Conservation (phyloP, 2,797 vertebrate species). For the Ctenosaura bakeri region DNA sequence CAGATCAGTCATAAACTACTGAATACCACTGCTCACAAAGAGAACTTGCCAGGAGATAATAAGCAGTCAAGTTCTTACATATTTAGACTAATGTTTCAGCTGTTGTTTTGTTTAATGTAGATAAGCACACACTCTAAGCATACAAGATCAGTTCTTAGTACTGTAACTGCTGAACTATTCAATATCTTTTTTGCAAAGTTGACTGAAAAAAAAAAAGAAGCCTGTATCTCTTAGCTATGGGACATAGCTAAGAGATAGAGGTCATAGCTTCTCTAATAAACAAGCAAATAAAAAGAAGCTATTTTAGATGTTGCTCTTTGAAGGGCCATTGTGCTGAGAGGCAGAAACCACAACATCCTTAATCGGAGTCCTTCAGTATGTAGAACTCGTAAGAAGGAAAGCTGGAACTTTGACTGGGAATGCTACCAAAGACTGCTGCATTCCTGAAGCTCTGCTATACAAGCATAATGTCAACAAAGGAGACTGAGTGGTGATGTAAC, state of each 20-base stretch:
- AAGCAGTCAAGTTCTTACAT: not conserved
- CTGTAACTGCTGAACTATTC: not conserved
- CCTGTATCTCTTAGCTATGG: not conserved
- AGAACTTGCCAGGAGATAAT: not conserved
- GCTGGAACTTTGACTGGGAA: constrained; percentile 69
- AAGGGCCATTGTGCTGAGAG: constrained; percentile 2
- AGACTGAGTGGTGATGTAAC: constrained; percentile 84
- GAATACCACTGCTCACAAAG: not conserved
- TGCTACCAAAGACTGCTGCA: constrained; percentile 58
- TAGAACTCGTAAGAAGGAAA: constrained; percentile 44
- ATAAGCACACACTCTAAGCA: not conserved
- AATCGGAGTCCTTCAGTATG: constrained; percentile 40
- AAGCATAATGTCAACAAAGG: constrained; percentile 83
- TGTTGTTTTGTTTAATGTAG: not conserved
- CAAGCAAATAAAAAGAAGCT: not conserved
- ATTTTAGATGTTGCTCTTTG: not conserved
- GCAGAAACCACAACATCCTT: constrained; percentile 42
- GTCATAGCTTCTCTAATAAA: not conserved
- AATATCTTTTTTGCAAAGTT: not conserved
- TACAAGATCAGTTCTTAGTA: not conserved
- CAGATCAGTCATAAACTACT: not conserved
- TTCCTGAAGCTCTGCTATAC: constrained; percentile 77
- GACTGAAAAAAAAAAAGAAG: too few relatives aligned
- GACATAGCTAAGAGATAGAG: too few relatives aligned
- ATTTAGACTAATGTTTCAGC: not conserved